Conservation (phyloP, 2,888 invertebrate genomes). For the Eupeodes luniger region DNA sequence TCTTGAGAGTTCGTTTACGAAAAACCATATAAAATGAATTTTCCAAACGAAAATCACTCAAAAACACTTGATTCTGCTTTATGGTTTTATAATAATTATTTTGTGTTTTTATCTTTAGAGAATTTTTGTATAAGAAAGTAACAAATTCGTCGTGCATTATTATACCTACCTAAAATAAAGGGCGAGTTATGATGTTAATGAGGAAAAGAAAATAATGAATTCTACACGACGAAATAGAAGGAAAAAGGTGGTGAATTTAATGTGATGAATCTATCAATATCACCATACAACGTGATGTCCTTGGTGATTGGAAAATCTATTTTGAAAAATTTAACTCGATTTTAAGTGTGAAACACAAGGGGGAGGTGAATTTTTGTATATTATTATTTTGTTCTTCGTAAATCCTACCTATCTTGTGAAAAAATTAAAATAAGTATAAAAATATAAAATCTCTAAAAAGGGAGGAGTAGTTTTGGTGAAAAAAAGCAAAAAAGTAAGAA, state of each 20-base stretch:
- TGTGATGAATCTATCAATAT: conserved; percentile 39
- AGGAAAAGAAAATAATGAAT: neutral
- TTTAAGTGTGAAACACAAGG: conserved; percentile 34
- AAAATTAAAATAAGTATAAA: conserved; percentile 36
- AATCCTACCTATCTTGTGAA: conserved; percentile 53
- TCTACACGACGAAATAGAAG: neutral
- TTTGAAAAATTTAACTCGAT: conserved; percentile 42
- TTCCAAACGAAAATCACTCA: conserved; percentile 23
- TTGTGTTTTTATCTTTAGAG: conserved; percentile 18
- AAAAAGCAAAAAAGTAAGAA: conserved; percentile 38
- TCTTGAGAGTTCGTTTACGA: conserved; percentile 21
- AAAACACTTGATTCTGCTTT: neutral
- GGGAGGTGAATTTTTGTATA: conserved; percentile 31
- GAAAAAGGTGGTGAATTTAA: conserved; percentile 33
- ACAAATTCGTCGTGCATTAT: neutral
- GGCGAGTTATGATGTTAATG: neutral
- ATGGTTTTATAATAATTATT: conserved; percentile 15
- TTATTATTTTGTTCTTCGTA: conserved; percentile 5
- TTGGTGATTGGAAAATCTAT: conserved; percentile 43
- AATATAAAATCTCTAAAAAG: conserved; percentile 48
- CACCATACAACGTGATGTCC: conserved; percentile 33
- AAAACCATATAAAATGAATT: conserved; percentile 30
- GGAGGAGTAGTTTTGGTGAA: conserved; percentile 72
- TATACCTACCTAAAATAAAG: neutral
- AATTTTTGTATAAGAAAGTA: conserved; percentile 7